Evolutionary conservation across 2,797 vertebrate species (phyloP).

Genomic region (Bufotes viridis): DNA sequence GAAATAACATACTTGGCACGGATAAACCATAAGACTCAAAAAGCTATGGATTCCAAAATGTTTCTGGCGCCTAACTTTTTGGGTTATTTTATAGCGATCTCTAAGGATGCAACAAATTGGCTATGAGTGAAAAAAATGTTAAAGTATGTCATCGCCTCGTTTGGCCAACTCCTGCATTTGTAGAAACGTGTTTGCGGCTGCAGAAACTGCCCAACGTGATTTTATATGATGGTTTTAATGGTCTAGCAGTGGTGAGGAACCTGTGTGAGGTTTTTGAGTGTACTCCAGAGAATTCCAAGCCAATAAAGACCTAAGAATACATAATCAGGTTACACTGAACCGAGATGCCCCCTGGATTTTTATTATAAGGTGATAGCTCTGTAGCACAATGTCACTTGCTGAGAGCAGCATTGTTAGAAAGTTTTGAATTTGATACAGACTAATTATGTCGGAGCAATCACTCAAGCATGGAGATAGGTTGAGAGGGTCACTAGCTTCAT

Average conservation of each 20-base stretch:
- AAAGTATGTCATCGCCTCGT: background rate
- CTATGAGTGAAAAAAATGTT: background rate
- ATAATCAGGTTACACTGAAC: constrained; percentile 58
- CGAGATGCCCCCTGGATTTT: constrained; percentile 46
- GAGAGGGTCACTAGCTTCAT: constrained; percentile 49
- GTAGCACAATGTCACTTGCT: constrained; percentile 40
- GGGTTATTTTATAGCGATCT: constrained; percentile 24
- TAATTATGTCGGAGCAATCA: constrained; percentile 27
- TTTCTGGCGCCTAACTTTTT: constrained; percentile 28
- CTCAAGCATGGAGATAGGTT: constrained; percentile 29
- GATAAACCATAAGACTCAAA: constrained; percentile 1
- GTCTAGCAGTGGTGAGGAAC: constrained; percentile 36
- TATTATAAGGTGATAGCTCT: constrained; percentile 47
- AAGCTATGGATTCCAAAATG: constrained; percentile 7
- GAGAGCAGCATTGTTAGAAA: constrained; percentile 30
- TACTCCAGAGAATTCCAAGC: constrained; percentile 42
- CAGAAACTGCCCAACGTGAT: constrained; percentile 18
- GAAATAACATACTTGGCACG: background rate
- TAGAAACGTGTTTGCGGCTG: constrained; percentile 14
- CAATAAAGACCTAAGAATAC: constrained; percentile 52
- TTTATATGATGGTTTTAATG: constrained; percentile 40
- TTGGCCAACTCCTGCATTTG: constrained; percentile 27
- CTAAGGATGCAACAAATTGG: constrained; percentile 36
- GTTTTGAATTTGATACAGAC: constrained; percentile 44
- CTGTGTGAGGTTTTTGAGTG: constrained; percentile 47